A percentile compares a stretch with the other conserved stretches of the same genome.
Conservation (phyloP, 1,140 invertebrate genomes). For the Hyles vespertilio region DNA sequence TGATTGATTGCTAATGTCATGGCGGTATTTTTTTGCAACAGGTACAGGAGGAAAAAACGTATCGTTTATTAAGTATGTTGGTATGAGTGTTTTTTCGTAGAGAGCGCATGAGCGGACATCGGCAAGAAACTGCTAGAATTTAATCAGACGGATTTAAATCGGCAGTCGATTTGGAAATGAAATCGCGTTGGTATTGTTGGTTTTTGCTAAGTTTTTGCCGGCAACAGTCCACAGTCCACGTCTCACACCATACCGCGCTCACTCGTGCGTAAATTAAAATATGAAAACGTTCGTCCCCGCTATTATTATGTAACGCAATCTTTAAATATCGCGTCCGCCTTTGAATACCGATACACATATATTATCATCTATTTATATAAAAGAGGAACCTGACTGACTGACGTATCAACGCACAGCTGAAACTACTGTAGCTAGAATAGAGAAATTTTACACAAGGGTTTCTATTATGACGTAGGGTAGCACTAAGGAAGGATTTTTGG, state of each 20-base stretch:
- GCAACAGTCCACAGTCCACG: constrained; percentile 11
- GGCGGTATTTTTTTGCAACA: background rate
- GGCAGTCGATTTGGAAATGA: constrained; percentile 3
- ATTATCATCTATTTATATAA: constrained; percentile 19
- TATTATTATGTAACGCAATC: constrained; percentile 26
- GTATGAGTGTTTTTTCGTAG: no score
- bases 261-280: constrained; percentile 38
- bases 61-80: no score
- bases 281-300: constrained; percentile 25
- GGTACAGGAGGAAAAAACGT: background rate
- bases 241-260: constrained; percentile 7
- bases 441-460: no score
- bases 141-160: constrained; percentile 3
- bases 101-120: no score
- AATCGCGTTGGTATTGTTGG: constrained; percentile 7
- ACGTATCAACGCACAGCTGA: no score
- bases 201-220: constrained; percentile 24
- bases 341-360: constrained; percentile 25
- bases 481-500: no score
- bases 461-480: no score
- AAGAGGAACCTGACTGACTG: no score
- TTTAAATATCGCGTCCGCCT: constrained; percentile 17
- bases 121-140: constrained; percentile 7
- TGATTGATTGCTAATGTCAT: background rate
- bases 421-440: no score